Conservation (phyloP, 2,797 vertebrate species). For the Megalops cyprinoides region DNA sequence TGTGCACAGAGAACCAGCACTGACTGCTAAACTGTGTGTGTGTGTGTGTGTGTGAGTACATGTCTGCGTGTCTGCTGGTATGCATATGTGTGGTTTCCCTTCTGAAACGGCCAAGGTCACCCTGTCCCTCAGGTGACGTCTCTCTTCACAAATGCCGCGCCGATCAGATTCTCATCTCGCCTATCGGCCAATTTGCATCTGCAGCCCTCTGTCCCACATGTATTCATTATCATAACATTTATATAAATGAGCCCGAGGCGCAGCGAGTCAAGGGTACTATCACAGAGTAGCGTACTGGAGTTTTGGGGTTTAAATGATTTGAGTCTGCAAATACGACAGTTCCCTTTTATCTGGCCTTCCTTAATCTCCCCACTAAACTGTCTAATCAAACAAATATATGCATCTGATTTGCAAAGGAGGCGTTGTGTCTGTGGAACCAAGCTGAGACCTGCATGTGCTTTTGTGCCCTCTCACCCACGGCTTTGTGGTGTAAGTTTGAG, state of each 20-base stretch:
- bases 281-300: neutral
- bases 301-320: neutral
- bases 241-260: neutral
- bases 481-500: neutral
- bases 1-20: too few relatives aligned
- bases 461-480: neutral
- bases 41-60: constrained; percentile 32
- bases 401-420: constrained; percentile 7
- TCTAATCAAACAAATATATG: neutral
- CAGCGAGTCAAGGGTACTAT: neutral
- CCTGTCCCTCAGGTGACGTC: neutral
- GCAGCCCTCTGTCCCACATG: neutral
- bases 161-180: neutral
- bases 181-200: neutral
- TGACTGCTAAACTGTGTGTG: constrained; percentile 38
- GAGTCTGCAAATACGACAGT: too few relatives aligned
- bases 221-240: constrained; percentile 15
- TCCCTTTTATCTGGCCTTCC: neutral
- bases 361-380: neutral
- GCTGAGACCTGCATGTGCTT: neutral
- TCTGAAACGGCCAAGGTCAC: constrained; percentile 19
- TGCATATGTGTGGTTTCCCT: neutral
- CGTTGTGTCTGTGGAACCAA: neutral
- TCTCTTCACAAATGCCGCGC: neutral
- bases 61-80: constrained; percentile 10